Conservation (phyloP, 2,113 vertebrate genomes). For the human (Homo sapiens) region GRCh38 chrX:124821501-124822000, state of each 20-base stretch:
- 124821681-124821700: conserved; percentile 15
- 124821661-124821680: neutral
- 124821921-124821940: neutral
- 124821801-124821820: conserved; percentile 25
- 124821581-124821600: conserved; percentile 29
- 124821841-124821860: neutral
- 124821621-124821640: neutral
- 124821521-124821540: neutral
- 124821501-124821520: conserved; percentile 33
- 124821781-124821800: neutral
- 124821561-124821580: conserved; percentile 16
- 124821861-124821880: neutral
- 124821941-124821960: neutral
- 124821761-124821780: neutral
- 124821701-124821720: conserved; percentile 19
- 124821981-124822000: neutral
- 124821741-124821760: neutral
- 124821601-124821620: neutral
- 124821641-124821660: conserved; percentile 18
- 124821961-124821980: neutral
- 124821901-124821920: conserved; percentile 4
- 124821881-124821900: neutral
- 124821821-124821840: neutral
- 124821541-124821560: neutral
- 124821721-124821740: neutral